phyloP scores from a whole-genome alignment of 2,113 vertebrate genomes.

The Elgaria multicarinata region DNA sequence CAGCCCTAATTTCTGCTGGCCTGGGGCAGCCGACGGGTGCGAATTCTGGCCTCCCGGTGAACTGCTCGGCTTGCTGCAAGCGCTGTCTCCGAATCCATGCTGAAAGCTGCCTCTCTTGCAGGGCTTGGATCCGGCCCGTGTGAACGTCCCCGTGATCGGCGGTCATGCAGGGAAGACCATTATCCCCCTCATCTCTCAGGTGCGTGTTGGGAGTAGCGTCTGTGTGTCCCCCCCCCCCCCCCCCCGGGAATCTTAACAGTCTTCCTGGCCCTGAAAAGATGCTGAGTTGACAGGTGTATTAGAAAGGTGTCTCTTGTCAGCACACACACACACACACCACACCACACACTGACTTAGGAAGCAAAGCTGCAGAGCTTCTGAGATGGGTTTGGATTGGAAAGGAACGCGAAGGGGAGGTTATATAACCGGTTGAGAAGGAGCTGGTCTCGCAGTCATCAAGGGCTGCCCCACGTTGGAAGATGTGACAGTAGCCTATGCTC shows the following conservation, averaged over 20 bases:
- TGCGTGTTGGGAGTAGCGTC: slow-evolving; percentile 38
- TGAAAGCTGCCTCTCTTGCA: slow-evolving; percentile 51
- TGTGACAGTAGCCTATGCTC: not conserved
- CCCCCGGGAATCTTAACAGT: too few relatives aligned
- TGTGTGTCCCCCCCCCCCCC: too few relatives aligned
- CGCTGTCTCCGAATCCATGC: not conserved
- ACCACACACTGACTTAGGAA: too few relatives aligned
- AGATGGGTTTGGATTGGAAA: not conserved
- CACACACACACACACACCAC: too few relatives aligned
- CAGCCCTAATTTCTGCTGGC: too few relatives aligned
- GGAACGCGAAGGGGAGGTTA: not conserved
- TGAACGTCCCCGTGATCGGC: slow-evolving; percentile 92
- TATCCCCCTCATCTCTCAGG: slow-evolving; percentile 96
- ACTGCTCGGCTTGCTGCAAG: not conserved
- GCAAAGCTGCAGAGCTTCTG: not conserved
- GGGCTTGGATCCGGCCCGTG: slow-evolving; percentile 92
- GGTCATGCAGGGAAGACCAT: slow-evolving; percentile 98
- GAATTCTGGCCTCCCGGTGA: not conserved
- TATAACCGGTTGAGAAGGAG: not conserved
- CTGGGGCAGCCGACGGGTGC: not conserved
- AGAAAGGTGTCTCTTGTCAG: not conserved
- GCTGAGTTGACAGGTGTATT: rapidly evolving
- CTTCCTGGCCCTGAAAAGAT: not conserved
- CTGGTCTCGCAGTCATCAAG: not conserved
- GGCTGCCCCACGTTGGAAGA: not conserved